phyloP scores from a whole-genome alignment of 2,113 vertebrate species.

The Cervus canadensis region DNA sequence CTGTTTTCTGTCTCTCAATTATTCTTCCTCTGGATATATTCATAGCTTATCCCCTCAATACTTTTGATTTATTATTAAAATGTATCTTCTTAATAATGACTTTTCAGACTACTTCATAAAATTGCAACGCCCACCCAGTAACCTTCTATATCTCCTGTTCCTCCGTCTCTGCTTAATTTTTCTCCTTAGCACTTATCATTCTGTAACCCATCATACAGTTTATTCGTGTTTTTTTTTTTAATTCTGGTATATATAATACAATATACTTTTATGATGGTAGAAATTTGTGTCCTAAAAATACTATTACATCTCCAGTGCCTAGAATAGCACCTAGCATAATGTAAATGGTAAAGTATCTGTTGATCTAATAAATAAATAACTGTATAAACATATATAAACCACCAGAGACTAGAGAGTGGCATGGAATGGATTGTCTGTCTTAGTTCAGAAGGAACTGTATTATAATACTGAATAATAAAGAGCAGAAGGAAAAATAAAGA shows the following conservation, averaged over 20 bases:
- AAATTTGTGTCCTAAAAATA: background rate
- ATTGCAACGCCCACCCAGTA: background rate
- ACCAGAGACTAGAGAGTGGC: background rate
- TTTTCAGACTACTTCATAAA: background rate
- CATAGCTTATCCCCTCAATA: background rate
- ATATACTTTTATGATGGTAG: background rate
- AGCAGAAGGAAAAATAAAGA: background rate
- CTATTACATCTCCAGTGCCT: background rate
- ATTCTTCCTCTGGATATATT: background rate
- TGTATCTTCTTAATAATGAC: background rate
- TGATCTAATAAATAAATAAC: background rate
- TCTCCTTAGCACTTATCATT: background rate
- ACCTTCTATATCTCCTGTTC: background rate
- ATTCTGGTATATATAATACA: background rate
- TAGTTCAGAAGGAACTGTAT: background rate
- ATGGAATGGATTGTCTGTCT: fast-evolving
- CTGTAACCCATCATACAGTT: background rate
- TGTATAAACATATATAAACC: background rate
- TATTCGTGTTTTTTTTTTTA: background rate
- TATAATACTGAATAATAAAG: background rate
- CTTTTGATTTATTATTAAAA: background rate
- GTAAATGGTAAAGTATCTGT: background rate
- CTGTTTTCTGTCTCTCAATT: background rate
- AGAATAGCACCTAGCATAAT: background rate
- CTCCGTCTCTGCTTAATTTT: background rate